phyloP scores from a whole-genome alignment of 1,140 invertebrate species.

The Teleogryllus occipitalis region DNA sequence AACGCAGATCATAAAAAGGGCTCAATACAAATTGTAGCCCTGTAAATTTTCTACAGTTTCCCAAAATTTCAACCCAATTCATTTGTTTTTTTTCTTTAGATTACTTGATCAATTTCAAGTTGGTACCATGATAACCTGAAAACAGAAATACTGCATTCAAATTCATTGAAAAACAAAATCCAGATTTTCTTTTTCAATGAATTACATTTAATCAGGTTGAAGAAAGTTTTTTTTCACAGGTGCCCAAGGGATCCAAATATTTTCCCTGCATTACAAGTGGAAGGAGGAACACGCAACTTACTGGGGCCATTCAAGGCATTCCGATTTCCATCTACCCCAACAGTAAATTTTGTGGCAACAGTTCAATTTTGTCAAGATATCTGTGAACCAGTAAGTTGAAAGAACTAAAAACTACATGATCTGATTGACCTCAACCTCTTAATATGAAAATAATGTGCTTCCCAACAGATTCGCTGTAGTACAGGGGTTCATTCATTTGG shows the following conservation, averaged over 20 bases:
- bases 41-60: too few relatives aligned
- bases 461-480: conserved; percentile 30
- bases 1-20: too few relatives aligned
- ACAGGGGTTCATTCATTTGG: conserved; percentile 35
- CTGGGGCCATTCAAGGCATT: conserved; percentile 44
- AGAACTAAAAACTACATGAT: too few relatives aligned
- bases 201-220: neutral
- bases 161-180: too few relatives aligned
- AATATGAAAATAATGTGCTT: neutral
- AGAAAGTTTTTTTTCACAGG: conserved; percentile 25
- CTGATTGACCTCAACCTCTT: too few relatives aligned
- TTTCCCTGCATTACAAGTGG: conserved; percentile 40
- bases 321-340: conserved; percentile 43
- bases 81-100: too few relatives aligned
- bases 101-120: too few relatives aligned
- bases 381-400: conserved; percentile 37
- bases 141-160: too few relatives aligned
- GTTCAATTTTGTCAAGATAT: conserved; percentile 44
- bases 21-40: too few relatives aligned
- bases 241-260: conserved; percentile 42
- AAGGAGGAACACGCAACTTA: conserved; percentile 36
- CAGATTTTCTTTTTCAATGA: too few relatives aligned
- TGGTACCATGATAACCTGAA: too few relatives aligned
- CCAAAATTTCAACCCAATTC: too few relatives aligned
- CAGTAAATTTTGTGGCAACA: conserved; percentile 45